phyloP scores from a whole-genome alignment of 2,113 vertebrate genomes.

The Leptodactylus fuscus region DNA sequence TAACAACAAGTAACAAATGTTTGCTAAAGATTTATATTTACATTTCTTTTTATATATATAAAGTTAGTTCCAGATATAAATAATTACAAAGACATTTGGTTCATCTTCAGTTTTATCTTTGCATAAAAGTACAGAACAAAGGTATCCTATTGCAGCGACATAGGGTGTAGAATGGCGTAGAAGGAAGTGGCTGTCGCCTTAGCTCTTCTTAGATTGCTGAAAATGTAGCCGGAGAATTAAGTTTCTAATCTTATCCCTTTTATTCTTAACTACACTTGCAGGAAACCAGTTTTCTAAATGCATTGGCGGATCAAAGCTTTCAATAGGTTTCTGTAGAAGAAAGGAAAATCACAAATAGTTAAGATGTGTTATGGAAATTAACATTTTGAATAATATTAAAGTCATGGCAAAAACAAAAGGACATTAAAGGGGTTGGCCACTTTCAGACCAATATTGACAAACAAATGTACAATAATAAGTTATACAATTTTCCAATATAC shows the following conservation, averaged over 20 bases:
- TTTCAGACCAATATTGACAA: too few species aligned
- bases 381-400: not conserved
- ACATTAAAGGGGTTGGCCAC: too few species aligned
- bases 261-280: conserved; percentile 86
- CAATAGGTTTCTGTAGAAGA: conserved; percentile 85
- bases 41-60: conserved; percentile 15
- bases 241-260: conserved; percentile 91
- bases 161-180: not conserved
- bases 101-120: not conserved
- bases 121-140: conserved; percentile 1
- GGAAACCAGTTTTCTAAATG: conserved; percentile 90
- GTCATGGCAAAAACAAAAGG: too few species aligned
- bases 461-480: too few species aligned
- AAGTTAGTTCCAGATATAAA: conserved; percentile 3
- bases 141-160: not conserved
- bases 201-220: conserved; percentile 80
- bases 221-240: conserved; percentile 88
- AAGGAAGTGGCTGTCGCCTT: conserved; percentile 64
- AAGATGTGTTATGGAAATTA: not conserved
- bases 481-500: too few species aligned
- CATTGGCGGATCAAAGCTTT: conserved; percentile 90
- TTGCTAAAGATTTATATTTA: conserved; percentile 32
- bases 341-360: not conserved
- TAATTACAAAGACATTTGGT: conserved; percentile 7
- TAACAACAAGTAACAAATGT: conserved; percentile 27